phyloP scores from a whole-genome alignment of 2,797 vertebrate genomes.

The Sandelia bainsii region DNA sequence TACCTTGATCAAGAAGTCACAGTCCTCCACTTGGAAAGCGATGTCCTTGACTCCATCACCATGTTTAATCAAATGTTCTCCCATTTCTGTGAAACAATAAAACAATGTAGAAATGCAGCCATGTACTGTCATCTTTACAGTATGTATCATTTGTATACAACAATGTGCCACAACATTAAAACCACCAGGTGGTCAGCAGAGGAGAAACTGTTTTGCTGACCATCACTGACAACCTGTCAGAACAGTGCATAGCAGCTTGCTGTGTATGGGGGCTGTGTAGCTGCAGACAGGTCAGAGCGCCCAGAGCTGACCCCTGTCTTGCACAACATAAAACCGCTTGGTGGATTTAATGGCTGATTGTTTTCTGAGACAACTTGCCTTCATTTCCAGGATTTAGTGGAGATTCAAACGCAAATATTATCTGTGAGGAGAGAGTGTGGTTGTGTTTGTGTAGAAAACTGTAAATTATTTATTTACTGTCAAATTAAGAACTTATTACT shows the following conservation, averaged over 20 bases:
- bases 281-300: no score
- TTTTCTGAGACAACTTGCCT: conserved; percentile 66
- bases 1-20: conserved; percentile 88
- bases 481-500: not conserved
- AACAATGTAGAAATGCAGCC: conserved; percentile 10
- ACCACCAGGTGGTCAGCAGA: no score
- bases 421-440: conserved; percentile 69
- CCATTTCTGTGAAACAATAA: conserved; percentile 78
- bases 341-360: no score
- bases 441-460: conserved; percentile 19
- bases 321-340: no score
- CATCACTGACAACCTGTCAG: no score
- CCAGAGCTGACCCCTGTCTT: no score
- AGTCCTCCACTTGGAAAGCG: conserved; percentile 88
- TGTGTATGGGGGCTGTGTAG: no score
- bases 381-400: conserved; percentile 86
- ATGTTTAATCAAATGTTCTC: conserved; percentile 83
- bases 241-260: no score
- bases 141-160: not conserved
- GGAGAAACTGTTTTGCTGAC: no score
- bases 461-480: not conserved
- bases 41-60: conserved; percentile 88
- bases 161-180: no score
- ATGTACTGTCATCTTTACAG: not conserved
- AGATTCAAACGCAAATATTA: conserved; percentile 84